Evolutionary conservation across 2,113 vertebrate species (phyloP).

Genomic region (Emydura subglobosa): DNA sequence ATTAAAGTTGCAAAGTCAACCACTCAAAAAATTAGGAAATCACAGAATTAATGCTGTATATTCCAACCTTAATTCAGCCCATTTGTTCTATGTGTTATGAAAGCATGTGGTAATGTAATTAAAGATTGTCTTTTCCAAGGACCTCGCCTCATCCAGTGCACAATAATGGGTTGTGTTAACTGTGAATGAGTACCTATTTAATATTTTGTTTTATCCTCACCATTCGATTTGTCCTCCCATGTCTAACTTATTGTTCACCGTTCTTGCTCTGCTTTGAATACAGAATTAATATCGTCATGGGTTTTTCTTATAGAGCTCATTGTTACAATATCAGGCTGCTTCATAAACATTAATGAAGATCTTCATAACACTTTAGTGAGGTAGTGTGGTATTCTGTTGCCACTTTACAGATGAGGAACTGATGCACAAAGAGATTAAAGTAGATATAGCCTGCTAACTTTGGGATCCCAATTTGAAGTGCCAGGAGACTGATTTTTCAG

Average conservation of each 20-base stretch:
- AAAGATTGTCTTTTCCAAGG: neutral
- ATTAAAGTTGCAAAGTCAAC: neutral
- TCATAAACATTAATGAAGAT: neutral
- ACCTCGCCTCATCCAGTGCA: neutral
- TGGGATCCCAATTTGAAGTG: neutral
- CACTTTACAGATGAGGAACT: neutral
- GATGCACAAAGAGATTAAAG: neutral
- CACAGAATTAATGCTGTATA: neutral
- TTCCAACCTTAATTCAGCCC: neutral
- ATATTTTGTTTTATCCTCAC: neutral
- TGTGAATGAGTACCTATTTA: neutral
- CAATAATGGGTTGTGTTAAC: neutral
- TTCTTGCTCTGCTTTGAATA: neutral
- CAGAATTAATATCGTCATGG: neutral
- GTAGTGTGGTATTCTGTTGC: neutral
- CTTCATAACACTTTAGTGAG: neutral
- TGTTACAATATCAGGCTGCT: neutral
- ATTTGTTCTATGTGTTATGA: neutral
- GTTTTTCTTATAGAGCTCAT: neutral
- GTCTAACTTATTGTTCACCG: neutral
- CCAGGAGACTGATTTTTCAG: neutral
- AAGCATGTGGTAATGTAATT: neutral
- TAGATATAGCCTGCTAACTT: neutral
- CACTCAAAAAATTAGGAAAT: neutral
- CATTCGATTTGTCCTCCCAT: neutral